Percentiles rank a stretch among this genome's conserved stretches.
Evolutionary conservation across 1,140 invertebrate species (phyloP).

Genomic region (Meloidogyne chitwoodi): DNA sequence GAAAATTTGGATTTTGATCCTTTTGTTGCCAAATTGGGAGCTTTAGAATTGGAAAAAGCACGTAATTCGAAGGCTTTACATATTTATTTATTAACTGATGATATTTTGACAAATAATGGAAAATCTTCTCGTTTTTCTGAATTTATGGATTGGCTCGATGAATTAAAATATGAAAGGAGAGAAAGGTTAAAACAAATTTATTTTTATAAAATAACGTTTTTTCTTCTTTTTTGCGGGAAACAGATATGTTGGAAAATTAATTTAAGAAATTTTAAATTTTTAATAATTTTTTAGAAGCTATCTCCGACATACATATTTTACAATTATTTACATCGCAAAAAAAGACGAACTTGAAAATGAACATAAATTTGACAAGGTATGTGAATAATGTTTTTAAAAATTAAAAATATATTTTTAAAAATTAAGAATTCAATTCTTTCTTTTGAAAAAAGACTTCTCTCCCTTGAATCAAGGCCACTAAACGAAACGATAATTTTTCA

Average conservation of each 20-base stretch:
- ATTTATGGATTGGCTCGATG: conserved; percentile 32
- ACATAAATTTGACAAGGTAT: background rate
- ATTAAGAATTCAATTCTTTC: background rate
- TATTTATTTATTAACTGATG: background rate
- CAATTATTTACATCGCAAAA: background rate
- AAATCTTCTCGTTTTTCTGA: background rate
- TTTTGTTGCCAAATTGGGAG: conserved; percentile 23
- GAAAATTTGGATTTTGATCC: conserved; percentile 29
- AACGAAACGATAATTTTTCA: background rate
- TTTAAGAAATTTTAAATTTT: background rate
- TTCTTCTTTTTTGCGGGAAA: background rate
- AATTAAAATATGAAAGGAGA: conserved; percentile 24
- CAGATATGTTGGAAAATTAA: background rate
- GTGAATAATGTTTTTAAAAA: background rate
- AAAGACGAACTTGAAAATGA: background rate
- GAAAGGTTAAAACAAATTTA: conserved; percentile 9
- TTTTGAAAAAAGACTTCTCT: background rate
- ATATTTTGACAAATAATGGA: background rate
- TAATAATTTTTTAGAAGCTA: background rate
- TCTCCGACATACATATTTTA: background rate
- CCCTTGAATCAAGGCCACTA: background rate
- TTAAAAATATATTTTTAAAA: background rate
- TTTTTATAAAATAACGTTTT: background rate
- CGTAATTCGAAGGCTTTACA: conserved; percentile 14
- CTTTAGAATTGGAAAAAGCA: conserved; percentile 23